Evolutionary conservation across 2,888 invertebrate genomes (phyloP).

Genomic region (Allolobophora icterica): DNA sequence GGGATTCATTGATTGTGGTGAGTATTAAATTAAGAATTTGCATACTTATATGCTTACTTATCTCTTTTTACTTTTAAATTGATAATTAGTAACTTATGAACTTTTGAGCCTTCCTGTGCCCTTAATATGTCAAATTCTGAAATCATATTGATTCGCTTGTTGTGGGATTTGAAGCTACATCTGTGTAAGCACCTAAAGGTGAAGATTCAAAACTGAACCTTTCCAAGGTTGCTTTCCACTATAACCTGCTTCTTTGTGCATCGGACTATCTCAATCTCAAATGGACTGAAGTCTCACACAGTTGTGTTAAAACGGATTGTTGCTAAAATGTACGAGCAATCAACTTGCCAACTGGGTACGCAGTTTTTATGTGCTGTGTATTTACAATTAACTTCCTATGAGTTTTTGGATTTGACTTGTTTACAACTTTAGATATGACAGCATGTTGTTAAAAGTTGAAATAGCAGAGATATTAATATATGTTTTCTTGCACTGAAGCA

Average conservation of each 20-base stretch:
- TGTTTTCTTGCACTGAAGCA: not conserved
- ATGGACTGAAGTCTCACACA: too few species aligned
- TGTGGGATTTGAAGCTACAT: not conserved
- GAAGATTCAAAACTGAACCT: not conserved
- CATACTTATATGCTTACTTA: not conserved
- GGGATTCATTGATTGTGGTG: slow-evolving; percentile 42
- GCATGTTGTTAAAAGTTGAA: not conserved
- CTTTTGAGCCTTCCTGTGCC: not conserved
- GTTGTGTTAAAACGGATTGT: too few species aligned
- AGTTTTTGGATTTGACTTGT: not conserved
- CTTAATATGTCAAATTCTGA: not conserved
- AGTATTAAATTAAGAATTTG: not conserved
- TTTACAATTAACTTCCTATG: not conserved
- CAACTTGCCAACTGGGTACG: too few species aligned
- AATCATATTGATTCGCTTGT: not conserved
- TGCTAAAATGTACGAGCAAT: too few species aligned
- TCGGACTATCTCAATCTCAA: too few species aligned
- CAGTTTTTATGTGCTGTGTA: not conserved
- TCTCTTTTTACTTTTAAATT: not conserved
- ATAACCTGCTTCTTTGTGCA: too few species aligned
- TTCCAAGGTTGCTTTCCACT: slow-evolving; percentile 19
- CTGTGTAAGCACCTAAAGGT: not conserved
- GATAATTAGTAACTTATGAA: not conserved
- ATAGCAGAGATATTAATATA: not conserved
- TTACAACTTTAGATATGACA: not conserved